Conservation (phyloP, 2,888 invertebrate species). For the Coenonympha glycerion region DNA sequence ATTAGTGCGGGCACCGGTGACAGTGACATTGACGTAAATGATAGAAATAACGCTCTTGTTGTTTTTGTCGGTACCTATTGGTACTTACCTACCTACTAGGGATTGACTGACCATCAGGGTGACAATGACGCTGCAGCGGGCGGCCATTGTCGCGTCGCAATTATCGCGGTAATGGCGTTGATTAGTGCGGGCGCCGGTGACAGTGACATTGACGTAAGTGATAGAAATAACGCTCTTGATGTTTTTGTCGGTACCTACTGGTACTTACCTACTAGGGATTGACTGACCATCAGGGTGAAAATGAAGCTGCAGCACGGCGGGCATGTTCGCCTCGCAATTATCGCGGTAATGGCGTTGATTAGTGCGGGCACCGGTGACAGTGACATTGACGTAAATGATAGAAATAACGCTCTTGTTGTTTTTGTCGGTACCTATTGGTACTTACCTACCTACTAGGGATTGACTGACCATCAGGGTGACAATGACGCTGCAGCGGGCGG, state of each 20-base stretch:
- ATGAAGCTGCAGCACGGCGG: slow-evolving; percentile 27
- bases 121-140: slow-evolving; percentile 28
- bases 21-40: not conserved
- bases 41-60: not conserved
- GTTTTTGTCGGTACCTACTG: not conserved
- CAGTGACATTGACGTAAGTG: not conserved
- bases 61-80: not conserved
- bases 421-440: too few species aligned
- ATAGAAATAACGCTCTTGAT: not conserved
- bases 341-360: slow-evolving; percentile 20
- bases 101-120: not conserved
- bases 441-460: too few species aligned
- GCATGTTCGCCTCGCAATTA: slow-evolving; percentile 27
- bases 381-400: too few species aligned
- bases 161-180: slow-evolving; percentile 22
- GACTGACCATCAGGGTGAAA: slow-evolving; percentile 6
- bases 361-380: not conserved
- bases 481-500: slow-evolving; percentile 27
- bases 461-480: too few species aligned
- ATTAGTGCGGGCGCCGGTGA: slow-evolving; percentile 6
- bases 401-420: too few species aligned
- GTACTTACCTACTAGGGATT: not conserved
- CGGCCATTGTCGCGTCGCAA: slow-evolving; percentile 27
- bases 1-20: slow-evolving; percentile 6
- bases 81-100: not conserved